Conservation (phyloP, 2,888 invertebrate genomes). For the Sacculina carcini region DNA sequence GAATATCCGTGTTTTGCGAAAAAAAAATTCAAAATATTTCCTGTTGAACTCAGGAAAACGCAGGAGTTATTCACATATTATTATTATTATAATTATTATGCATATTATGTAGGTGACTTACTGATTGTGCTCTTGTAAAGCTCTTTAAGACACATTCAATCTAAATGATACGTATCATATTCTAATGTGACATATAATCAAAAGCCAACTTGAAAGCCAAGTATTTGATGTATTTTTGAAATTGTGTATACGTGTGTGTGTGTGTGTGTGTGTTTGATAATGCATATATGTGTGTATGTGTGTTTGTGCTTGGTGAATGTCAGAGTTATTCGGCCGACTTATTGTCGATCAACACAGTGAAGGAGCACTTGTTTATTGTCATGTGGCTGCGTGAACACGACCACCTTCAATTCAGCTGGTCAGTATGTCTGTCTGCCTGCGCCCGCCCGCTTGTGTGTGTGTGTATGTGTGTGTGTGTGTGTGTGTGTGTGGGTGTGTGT, state of each 20-base stretch:
- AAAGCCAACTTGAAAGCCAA: background rate
- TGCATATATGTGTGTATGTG: background rate
- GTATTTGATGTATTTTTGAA: background rate
- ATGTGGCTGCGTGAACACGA: conserved; percentile 54
- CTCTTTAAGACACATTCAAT: no score
- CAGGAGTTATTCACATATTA: no score
- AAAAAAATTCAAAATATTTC: no score
- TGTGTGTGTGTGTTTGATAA: background rate
- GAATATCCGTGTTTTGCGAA: no score
- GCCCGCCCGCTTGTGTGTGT: background rate
- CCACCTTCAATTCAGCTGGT: conserved; percentile 64
- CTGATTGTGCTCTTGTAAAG: background rate
- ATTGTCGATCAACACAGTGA: conserved; percentile 45
- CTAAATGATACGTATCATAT: background rate
- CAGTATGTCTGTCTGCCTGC: conserved; percentile 35
- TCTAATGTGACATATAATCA: background rate
- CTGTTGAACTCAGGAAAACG: no score
- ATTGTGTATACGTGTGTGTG: background rate
- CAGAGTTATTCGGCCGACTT: conserved; percentile 42
- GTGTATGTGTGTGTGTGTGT: background rate
- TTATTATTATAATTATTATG: background rate
- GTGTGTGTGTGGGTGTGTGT: no score
- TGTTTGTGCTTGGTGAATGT: conserved; percentile 6
- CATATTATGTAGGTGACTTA: background rate
- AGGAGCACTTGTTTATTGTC: conserved; percentile 65